phyloP scores from a whole-genome alignment of 2,888 invertebrate species.

The Brachypterus glaber region DNA sequence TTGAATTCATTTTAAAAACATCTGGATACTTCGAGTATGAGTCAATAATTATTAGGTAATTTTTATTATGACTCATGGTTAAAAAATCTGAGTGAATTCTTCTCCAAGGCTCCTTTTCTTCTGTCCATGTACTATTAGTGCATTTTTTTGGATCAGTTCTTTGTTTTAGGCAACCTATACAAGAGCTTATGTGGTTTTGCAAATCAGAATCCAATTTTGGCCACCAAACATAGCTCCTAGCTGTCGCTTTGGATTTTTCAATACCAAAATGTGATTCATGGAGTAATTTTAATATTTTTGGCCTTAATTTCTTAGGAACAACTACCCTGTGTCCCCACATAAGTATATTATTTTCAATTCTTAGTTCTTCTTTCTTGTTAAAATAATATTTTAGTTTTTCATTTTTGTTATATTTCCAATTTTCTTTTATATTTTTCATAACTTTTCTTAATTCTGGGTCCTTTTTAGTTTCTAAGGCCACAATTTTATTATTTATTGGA shows the following conservation, averaged over 20 bases:
- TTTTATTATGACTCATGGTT: constrained; percentile 19
- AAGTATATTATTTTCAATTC: constrained; percentile 13
- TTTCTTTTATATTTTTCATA: constrained; percentile 2
- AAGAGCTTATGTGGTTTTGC: constrained; percentile 11
- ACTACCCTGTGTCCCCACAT: constrained; percentile 20
- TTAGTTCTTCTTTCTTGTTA: constrained; percentile 10
- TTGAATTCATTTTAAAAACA: constrained; percentile 16
- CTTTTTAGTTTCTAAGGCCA: neutral
- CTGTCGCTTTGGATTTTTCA: constrained; percentile 19
- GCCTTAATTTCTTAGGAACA: constrained; percentile 14
- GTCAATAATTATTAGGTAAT: constrained; percentile 23
- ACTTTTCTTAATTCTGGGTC: neutral
- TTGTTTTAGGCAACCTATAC: constrained; percentile 10
- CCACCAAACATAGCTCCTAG: constrained; percentile 22
- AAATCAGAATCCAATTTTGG: constrained; percentile 17
- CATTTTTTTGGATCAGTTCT: constrained; percentile 11
- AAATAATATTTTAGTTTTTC: constrained; percentile 8
- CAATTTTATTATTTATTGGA: too few relatives aligned
- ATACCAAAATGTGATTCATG: constrained; percentile 19
- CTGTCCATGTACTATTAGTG: constrained; percentile 10
- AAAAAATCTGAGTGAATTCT: constrained; percentile 25
- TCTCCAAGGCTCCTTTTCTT: constrained; percentile 6
- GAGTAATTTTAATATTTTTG: constrained; percentile 10
- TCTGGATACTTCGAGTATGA: constrained; percentile 23
- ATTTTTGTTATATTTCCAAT: neutral